Evolutionary conservation across 2,113 vertebrate species (phyloP).

Genomic region (Gymnorhina tibicen): DNA sequence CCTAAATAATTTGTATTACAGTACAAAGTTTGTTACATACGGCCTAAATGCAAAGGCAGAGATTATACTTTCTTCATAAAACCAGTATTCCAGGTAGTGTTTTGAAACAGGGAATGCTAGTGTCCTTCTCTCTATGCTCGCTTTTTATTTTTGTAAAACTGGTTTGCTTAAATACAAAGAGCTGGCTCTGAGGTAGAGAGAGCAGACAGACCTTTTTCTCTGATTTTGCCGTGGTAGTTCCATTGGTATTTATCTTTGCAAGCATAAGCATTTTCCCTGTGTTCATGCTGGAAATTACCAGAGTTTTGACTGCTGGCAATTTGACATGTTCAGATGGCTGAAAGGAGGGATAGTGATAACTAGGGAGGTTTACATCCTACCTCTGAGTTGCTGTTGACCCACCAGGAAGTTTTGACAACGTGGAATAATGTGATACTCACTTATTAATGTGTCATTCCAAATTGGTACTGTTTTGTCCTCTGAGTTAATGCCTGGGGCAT

Average conservation of each 20-base stretch:
- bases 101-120: neutral
- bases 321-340: neutral
- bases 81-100: neutral
- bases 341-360: neutral
- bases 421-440: neutral
- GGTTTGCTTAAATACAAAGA: neutral
- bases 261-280: neutral
- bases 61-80: neutral
- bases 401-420: neutral
- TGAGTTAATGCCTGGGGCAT: neutral
- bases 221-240: neutral
- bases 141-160: neutral
- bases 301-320: neutral
- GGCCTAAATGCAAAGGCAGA: neutral
- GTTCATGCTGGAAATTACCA: neutral
- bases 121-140: neutral
- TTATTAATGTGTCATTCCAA: neutral
- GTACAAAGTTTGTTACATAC: neutral
- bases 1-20: neutral
- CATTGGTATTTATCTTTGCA: neutral
- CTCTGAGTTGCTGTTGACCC: neutral
- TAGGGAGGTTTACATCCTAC: neutral
- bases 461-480: neutral
- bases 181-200: neutral
- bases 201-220: neutral